Conservation (phyloP, 2,797 vertebrate species). For the Rhabdomys pumilio region DNA sequence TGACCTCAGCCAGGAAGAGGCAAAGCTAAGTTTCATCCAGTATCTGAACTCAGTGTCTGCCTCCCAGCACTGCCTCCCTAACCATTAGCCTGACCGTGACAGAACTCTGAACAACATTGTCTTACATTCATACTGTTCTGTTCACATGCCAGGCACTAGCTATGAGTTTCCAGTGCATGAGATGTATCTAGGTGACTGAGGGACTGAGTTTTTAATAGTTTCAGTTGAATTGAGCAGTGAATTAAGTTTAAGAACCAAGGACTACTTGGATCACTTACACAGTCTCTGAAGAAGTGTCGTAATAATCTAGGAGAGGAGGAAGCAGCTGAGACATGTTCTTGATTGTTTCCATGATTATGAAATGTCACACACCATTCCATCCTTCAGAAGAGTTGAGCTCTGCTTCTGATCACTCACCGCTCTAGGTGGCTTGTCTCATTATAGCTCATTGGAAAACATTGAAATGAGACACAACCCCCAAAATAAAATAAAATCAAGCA, state of each 20-base stretch:
- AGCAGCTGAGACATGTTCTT: not conserved
- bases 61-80: not conserved
- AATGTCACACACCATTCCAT: slow-evolving; percentile 11
- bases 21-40: not conserved
- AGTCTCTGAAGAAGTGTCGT: slow-evolving; percentile 31
- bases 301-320: slow-evolving; percentile 14
- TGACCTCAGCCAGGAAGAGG: not conserved
- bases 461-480: not conserved
- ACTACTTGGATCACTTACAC: not conserved
- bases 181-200: not conserved
- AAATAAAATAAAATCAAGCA: not conserved
- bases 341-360: not conserved
- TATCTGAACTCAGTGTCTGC: not conserved
- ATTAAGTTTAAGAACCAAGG: slow-evolving; percentile 52
- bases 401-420: not conserved
- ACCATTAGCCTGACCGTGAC: not conserved
- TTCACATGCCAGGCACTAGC: not conserved
- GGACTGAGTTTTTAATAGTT: slow-evolving; percentile 48
- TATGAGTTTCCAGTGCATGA: slow-evolving; percentile 13
- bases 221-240: slow-evolving; percentile 42
- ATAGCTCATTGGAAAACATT: slow-evolving; percentile 49
- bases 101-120: not conserved
- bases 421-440: not conserved
- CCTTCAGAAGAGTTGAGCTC: not conserved
- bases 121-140: not conserved